Evolutionary conservation across 2,113 vertebrate genomes (phyloP).

Genomic region (Colossoma macropomum): DNA sequence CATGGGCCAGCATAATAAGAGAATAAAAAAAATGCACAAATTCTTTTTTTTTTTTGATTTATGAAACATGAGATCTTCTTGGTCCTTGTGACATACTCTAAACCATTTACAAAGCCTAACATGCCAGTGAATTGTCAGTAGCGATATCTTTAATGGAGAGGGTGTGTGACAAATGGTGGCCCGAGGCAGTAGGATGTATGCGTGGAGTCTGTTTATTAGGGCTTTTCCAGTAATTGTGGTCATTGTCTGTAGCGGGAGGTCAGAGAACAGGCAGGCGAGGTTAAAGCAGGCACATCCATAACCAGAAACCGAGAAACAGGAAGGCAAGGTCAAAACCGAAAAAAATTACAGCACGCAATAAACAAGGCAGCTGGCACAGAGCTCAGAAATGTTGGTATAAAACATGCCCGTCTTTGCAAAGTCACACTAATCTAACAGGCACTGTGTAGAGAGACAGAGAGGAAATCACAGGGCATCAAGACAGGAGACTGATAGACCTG

Average conservation of each 20-base stretch:
- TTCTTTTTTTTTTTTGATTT: neutral
- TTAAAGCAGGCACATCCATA: neutral
- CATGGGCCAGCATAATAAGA: neutral
- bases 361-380: neutral
- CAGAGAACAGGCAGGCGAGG: neutral
- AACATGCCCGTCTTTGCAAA: too few species aligned
- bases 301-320: too few species aligned
- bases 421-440: neutral
- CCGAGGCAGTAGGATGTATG: neutral
- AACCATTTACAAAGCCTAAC: slow-evolving; percentile 1
- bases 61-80: neutral
- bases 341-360: neutral
- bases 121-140: neutral
- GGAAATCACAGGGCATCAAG: too few species aligned
- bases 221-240: neutral
- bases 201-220: neutral
- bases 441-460: neutral
- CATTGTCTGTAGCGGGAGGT: neutral
- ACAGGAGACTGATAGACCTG: too few species aligned
- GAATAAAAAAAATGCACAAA: neutral
- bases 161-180: neutral
- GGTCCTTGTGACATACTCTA: neutral
- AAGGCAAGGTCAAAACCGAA: neutral
- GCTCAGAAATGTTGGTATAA: neutral
- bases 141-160: neutral